phyloP scores from a whole-genome alignment of 2,888 invertebrate genomes.

The Steinernema hermaphroditum region DNA sequence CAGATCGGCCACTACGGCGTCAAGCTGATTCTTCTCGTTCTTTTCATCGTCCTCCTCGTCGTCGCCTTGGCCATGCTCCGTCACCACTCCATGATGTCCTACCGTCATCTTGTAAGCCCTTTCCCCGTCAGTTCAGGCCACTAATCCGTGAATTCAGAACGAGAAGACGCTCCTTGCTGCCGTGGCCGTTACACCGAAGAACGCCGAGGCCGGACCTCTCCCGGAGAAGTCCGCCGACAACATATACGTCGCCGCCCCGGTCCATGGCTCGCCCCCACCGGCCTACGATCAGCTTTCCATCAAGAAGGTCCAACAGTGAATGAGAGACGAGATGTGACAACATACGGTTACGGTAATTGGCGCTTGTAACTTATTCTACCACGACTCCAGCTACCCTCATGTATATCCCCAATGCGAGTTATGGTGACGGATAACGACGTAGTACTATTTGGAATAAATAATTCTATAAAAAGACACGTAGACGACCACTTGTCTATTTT shows the following conservation, averaged over 20 bases:
- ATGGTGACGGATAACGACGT: not conserved
- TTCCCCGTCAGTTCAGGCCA: not conserved
- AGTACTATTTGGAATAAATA: no score
- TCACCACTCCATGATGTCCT: conserved; percentile 7
- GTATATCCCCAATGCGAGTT: conserved; percentile 5
- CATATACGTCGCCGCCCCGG: not conserved
- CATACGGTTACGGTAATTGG: conserved; percentile 8
- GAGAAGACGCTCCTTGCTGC: not conserved
- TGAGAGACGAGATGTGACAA: not conserved
- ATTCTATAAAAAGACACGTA: no score
- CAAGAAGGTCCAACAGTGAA: conserved; percentile 8
- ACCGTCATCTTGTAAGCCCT: conserved; percentile 7
- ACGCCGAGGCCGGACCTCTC: not conserved
- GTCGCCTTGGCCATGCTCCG: conserved; percentile 19
- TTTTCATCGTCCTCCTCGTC: conserved; percentile 20
- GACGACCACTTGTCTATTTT: no score
- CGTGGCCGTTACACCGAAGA: not conserved
- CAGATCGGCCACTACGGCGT: conserved; percentile 25
- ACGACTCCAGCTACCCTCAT: not conserved
- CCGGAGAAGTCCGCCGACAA: not conserved
- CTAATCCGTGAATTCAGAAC: not conserved
- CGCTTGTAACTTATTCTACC: not conserved
- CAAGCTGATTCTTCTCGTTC: conserved; percentile 2
- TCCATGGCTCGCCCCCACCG: conserved; percentile 17
- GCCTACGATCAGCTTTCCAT: conserved; percentile 22